A percentile compares a stretch with the other conserved stretches of the same genome.
Evolutionary conservation across 2,888 invertebrate species (phyloP).

Genomic region (Catocala sponsa): DNA sequence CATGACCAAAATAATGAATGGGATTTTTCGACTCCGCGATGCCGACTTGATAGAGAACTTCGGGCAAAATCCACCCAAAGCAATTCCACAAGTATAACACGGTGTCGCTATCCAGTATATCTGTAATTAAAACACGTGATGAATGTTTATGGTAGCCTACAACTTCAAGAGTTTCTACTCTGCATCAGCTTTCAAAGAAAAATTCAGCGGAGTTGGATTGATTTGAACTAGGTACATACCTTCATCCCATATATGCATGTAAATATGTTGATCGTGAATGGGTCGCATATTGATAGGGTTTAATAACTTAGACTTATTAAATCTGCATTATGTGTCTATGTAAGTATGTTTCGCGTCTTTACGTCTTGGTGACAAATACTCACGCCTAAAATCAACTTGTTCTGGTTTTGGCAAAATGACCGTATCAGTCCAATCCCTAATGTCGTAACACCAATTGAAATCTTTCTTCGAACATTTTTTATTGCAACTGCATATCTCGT

Average conservation of each 20-base stretch:
- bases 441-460: slow-evolving; percentile 57
- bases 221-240: too few species aligned
- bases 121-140: slow-evolving; percentile 46
- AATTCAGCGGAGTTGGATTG: too few species aligned
- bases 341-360: too few species aligned
- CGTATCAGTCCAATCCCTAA: slow-evolving; percentile 53
- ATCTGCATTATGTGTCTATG: too few species aligned
- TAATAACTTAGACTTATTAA: too few species aligned
- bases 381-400: slow-evolving; percentile 51
- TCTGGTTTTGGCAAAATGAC: slow-evolving; percentile 59
- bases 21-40: slow-evolving; percentile 67
- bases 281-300: neutral
- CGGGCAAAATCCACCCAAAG: slow-evolving; percentile 68
- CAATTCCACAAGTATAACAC: slow-evolving; percentile 73
- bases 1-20: slow-evolving; percentile 72
- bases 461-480: neutral
- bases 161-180: too few species aligned
- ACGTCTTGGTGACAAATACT: too few species aligned
- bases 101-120: slow-evolving; percentile 58
- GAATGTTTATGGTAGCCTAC: neutral
- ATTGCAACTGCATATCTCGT: neutral
- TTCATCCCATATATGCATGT: too few species aligned
- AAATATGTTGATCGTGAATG: too few species aligned
- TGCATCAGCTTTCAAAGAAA: too few species aligned
- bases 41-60: slow-evolving; percentile 65